phyloP scores from a whole-genome alignment of 2,113 vertebrate genomes.

The Genyomyrus donnyi region DNA sequence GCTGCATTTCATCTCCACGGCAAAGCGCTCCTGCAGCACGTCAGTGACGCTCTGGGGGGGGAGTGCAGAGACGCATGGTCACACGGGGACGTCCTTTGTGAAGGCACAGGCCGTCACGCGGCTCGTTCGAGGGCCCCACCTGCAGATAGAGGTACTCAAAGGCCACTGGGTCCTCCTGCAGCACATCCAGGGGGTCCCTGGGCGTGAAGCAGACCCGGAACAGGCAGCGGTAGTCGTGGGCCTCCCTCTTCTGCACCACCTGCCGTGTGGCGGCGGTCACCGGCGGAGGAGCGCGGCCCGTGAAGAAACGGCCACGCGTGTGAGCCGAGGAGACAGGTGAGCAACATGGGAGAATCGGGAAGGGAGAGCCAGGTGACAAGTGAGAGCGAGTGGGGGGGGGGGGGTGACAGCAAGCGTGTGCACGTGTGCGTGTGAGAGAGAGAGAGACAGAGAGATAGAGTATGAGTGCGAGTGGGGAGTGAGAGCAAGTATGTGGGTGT shows the following conservation, averaged over 20 bases:
- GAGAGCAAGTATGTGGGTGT: no score
- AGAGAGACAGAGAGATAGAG: background rate
- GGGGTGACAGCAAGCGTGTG: background rate
- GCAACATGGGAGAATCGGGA: background rate
- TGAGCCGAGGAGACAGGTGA: background rate
- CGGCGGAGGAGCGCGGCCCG: background rate
- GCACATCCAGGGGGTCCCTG: conserved; percentile 68
- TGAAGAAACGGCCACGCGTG: background rate
- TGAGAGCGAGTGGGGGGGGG: background rate
- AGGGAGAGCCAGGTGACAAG: background rate
- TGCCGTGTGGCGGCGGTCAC: conserved; percentile 37
- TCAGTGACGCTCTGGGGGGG: conserved; percentile 81
- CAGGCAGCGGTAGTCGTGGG: conserved; percentile 82
- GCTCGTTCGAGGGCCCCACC: conserved; percentile 52
- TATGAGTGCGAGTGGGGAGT: background rate
- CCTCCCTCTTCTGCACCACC: conserved; percentile 85
- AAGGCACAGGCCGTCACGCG: background rate
- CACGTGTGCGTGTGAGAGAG: no score
- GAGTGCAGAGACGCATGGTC: conserved; percentile 10
- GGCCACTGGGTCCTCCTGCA: conserved; percentile 78
- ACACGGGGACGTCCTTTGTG: background rate
- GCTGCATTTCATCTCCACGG: conserved; percentile 92
- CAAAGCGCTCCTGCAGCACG: conserved; percentile 89
- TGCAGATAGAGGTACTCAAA: conserved; percentile 94
- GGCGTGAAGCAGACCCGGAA: conserved; percentile 90